Evolutionary conservation across 2,113 vertebrate genomes (phyloP), one percentile per base, ranked within the genome.

Genomic region (Peromyscus leucopus): DNA sequence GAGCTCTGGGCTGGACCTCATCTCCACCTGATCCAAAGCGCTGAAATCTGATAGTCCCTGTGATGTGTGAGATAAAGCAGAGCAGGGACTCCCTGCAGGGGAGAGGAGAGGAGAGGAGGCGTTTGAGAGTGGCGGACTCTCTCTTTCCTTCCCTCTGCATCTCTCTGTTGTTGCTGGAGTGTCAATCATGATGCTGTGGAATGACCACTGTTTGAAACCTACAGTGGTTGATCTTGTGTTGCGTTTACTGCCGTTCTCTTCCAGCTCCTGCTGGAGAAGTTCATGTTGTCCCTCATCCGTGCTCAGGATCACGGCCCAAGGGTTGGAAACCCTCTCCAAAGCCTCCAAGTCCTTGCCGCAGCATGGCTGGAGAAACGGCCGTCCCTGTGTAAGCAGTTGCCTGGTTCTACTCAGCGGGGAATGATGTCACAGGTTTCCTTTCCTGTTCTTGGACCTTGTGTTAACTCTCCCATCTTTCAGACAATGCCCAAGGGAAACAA

Each of bases 91-190:
- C 4, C 22, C 46, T 69, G 33, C 85, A 57, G 55, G 93, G 88
- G 96, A 87, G 96, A 92, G 88, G 94, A 87, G 96, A 92, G 88
- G 94, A 83, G 96, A 90, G 95, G 95, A 96, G 93, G 74, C 19
- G 69, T 82, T 46, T 6, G 91, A 63, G 76, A 26, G 48, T 93
- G 86, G 63, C 95, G 57, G n/a, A 75, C 9, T 31, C 36, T 13
- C 9, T 10, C 67, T 22, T 57, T 42, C 1, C 26, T 22, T 46
- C 33, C 5, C n/a, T 28, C 12, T 33, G 33, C 12, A 1, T 28
- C 65, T 7, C 71, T 79, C 28, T 80, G 33, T 51, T 80, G 33
- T 51, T 48, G n/a, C 42, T 87, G 75, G 80, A 26, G 69, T 86
- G 80, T 24, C 7, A 4, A 31, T 61, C 39, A 26, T 48, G 42